Base-by-base conservation (phyloP, 2,113 vertebrate genomes). In the Embiotoca jacksoni region DNA sequence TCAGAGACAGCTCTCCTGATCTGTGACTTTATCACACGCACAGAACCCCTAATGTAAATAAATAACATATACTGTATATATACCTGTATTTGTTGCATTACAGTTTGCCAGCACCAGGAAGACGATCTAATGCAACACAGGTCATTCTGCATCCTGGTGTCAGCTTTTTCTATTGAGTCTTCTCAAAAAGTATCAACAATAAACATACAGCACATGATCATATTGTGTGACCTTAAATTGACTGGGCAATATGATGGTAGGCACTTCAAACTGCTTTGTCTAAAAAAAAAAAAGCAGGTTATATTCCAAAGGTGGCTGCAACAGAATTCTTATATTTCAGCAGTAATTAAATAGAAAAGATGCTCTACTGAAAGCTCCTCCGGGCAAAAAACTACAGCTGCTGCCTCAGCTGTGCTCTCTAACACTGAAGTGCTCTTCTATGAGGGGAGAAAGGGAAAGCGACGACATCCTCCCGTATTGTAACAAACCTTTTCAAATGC, bases 281-380 rank as follows among this genome's bases (percentile, higher is more conserved):
- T 64, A 14, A 62, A 60, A 61, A 31, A 68, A 56, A 56, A 66
- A 23, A 23, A 23, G 23, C 7, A 7, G 10, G 31, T 7, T 57
- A 14, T 23, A 66, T 52, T 16, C 2, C 3, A 33, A 53, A 32
- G 14, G 15, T 41, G 37, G 11, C 33, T 6, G 53, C 56, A 41
- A 31, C 35, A 16, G 14, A 30, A 16, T 23, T 23, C 57, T 72
- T 10, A 23, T 6, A 31, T 44, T 62, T 69, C 33, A 50, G 2
- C 4, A 47, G 15, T 30, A 72, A 35, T 35, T 35, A 41, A 72
- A 72, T 47, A 50, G 14, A 75, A 6, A 71, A 52, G 56, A 41
- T 32, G 10, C 56, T 6, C 1, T 4, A 7, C 30, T 61, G 36
- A 71, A 62, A 3, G 15, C 39, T 71, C 37, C 66, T 68, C 0